phyloP scores from a whole-genome alignment of 1,140 invertebrate genomes.

The Maconellicoccus hirsutus region DNA sequence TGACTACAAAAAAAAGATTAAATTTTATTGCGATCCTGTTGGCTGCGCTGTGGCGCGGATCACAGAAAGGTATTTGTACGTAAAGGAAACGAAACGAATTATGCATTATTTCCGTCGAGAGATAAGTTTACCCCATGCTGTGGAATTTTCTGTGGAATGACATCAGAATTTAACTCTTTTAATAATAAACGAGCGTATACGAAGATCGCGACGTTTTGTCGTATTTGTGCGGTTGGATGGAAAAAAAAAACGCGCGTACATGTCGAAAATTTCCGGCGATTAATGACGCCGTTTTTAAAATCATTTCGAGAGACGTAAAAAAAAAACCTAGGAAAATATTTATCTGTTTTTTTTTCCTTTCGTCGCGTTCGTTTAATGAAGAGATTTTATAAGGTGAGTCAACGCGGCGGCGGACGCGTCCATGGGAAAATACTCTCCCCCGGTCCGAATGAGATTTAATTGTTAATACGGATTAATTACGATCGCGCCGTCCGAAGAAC shows the following conservation, averaged over 20 bases:
- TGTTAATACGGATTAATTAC: neutral
- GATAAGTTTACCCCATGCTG: slow-evolving; percentile 19
- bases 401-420: neutral
- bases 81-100: slow-evolving; percentile 22
- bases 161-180: slow-evolving; percentile 18
- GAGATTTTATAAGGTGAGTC: neutral
- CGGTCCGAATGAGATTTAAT: neutral
- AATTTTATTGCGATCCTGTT: slow-evolving; percentile 17
- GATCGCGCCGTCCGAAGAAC: neutral
- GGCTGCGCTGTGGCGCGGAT: neutral
- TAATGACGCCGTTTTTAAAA: slow-evolving; percentile 18
- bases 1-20: slow-evolving; percentile 19
- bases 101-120: slow-evolving; percentile 16
- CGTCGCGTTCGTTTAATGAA: neutral
- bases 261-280: slow-evolving; percentile 18
- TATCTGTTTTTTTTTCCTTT: neutral
- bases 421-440: neutral
- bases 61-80: slow-evolving; percentile 2
- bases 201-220: slow-evolving; percentile 3
- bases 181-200: slow-evolving; percentile 15
- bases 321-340: neutral
- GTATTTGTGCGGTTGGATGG: neutral
- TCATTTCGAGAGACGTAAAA: slow-evolving; percentile 16
- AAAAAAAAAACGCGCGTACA: neutral
- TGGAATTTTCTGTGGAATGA: slow-evolving; percentile 22